Conservation (phyloP, 2,113 vertebrate species). For the Spea bombifrons region DNA sequence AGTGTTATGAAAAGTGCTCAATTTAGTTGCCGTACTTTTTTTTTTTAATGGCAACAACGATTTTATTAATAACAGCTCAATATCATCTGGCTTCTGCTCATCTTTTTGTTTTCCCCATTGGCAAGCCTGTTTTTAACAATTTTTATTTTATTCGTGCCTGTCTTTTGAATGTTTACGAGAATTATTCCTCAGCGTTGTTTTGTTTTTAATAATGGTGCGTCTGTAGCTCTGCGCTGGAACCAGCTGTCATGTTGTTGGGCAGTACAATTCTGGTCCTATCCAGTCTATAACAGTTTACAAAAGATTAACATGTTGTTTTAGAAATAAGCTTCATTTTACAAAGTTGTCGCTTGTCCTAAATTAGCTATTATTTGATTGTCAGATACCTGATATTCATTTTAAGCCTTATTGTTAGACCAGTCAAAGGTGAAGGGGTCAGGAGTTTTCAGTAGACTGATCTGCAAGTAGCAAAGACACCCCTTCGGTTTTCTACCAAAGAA, state of each 20-base stretch:
- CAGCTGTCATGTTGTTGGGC: constrained; percentile 25
- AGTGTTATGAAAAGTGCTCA: constrained; percentile 77
- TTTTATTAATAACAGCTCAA: constrained; percentile 62
- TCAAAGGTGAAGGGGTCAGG: constrained; percentile 22
- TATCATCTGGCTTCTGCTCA: constrained; percentile 49
- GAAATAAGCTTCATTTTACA: not conserved
- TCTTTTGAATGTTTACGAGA: constrained; percentile 81
- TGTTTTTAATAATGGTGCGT: constrained; percentile 49
- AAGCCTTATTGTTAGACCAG: constrained; percentile 39
- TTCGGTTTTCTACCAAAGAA: constrained; percentile 82
- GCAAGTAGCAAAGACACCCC: constrained; percentile 60
- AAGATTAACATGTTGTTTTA: constrained; percentile 9
- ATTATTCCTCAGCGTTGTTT: constrained; percentile 64
- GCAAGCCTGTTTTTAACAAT: constrained; percentile 4
- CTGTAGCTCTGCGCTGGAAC: constrained; percentile 1
- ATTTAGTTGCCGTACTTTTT: constrained; percentile 71
- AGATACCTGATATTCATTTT: constrained; percentile 11
- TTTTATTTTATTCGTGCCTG: constrained; percentile 60
- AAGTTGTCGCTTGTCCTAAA: not conserved
- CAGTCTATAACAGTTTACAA: not conserved
- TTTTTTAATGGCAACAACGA: constrained; percentile 72
- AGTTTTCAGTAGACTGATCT: constrained; percentile 58
- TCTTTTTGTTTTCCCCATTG: constrained; percentile 39
- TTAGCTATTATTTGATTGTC: constrained; percentile 10
- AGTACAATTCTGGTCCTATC: constrained; percentile 9